Evolutionary conservation across 2,113 vertebrate genomes (phyloP), one percentile per base, ranked within the genome.

Genomic region (Anthoscopus minutus): DNA sequence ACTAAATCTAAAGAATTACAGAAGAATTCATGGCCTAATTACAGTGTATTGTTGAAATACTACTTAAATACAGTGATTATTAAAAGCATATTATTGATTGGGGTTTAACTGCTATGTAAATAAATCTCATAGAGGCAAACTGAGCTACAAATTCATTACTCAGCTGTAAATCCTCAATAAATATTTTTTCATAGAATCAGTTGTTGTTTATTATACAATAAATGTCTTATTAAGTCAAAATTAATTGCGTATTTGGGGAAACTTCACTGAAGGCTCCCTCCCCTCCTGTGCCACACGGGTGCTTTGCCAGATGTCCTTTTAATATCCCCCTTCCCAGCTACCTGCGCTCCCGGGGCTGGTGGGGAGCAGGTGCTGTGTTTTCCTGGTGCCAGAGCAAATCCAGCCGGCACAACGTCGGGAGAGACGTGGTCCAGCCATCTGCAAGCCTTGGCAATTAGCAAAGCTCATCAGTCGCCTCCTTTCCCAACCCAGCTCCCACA

Each of bases 121-220:
- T 96, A 96, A 96, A 96, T 96, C 92, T 78, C 37, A 47, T 65
- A 12, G 35, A 94, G 74, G 81, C 72, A 76, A 91, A 90, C 66
- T 23, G 58, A 96, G 93, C 87, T 94, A 85, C 96, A 95, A 93
- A 94, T 95, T 93, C 86, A 96, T 97, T 96, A 95, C 91, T 94
- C 92, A 85, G 92, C 81, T 40, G 7, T 89, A 96, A 97, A 92
- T 96, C 94, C 95, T 97, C 95, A 76, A 97, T 97, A 96, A 97
- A 98, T 97, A 96, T 81, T 95, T 96, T 97, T 97, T 83, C 88
- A 96, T 86, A 70, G 88, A 97, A 96, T 96, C 78, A 54, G 96
- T 94, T 96, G 94, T 94, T 97, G 97, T 97, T 98, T 97, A 98
- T 97, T 97, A 93, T 96, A 96, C 95, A 97, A 97, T 97, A 96